Conservation (phyloP, 2,113 vertebrate species). For the Rhabdomys dilectus region DNA sequence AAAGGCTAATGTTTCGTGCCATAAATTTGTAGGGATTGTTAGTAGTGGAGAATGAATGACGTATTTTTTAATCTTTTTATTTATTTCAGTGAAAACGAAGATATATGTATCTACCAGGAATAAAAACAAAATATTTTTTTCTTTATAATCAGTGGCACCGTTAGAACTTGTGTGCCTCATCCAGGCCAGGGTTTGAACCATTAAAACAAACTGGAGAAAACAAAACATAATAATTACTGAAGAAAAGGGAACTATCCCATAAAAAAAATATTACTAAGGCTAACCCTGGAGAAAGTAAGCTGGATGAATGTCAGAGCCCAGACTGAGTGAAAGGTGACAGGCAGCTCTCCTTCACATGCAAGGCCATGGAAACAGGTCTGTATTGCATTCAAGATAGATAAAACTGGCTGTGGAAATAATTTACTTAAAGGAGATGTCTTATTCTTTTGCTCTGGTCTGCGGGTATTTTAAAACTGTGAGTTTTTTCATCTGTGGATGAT, state of each 20-base stretch:
- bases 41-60: background rate
- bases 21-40: background rate
- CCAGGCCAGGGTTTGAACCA: background rate
- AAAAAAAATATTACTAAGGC: background rate
- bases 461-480: background rate
- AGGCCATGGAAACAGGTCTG: accelerated
- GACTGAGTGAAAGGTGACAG: accelerated
- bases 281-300: background rate
- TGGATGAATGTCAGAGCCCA: background rate
- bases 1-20: background rate
- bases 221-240: accelerated
- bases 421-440: background rate
- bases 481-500: background rate
- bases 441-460: background rate
- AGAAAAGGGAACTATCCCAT: background rate
- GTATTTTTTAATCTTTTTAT: background rate
- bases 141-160: background rate
- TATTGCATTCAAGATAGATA: background rate
- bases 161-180: background rate
- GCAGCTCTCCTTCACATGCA: accelerated
- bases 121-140: background rate
- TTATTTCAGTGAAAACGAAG: background rate
- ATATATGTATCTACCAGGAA: background rate
- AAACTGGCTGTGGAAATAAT: background rate
- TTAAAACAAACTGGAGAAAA: background rate